Percentiles rank a stretch among this genome's conserved stretches.
phyloP scores from a whole-genome alignment of 2,797 vertebrate genomes.

The Lycodopsis pacificus region DNA sequence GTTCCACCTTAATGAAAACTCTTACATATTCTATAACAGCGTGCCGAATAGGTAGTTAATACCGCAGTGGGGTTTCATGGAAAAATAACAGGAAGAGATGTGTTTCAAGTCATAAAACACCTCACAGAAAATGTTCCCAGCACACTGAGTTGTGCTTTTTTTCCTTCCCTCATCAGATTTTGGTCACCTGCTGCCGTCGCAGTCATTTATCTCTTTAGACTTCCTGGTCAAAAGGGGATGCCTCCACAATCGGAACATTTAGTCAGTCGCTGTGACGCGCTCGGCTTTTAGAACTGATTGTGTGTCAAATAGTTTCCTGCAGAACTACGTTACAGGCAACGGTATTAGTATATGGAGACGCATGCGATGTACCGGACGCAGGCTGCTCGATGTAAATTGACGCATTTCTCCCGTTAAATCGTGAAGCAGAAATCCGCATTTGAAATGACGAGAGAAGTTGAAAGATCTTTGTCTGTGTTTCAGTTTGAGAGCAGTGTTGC shows the following conservation, averaged over 20 bases:
- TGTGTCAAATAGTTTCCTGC: not conserved
- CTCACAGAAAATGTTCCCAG: conserved; percentile 21
- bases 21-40: not conserved
- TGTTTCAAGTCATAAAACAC: conserved; percentile 46
- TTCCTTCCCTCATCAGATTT: conserved; percentile 22
- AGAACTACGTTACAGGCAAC: not conserved
- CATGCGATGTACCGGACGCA: not conserved
- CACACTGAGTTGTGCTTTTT: conserved; percentile 43
- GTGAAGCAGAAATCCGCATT: not conserved
- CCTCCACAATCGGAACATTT: conserved; percentile 18
- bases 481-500: conserved; percentile 95
- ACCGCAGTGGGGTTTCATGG: conserved; percentile 8
- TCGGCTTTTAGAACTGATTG: conserved; percentile 15
- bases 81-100: conserved; percentile 40
- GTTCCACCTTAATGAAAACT: conserved; percentile 14
- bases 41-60: conserved; percentile 15
- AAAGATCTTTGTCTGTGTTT: conserved; percentile 39
- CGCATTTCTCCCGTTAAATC: not conserved
- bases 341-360: not conserved
- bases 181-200: conserved; percentile 33
- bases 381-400: not conserved
- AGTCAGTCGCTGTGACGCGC: conserved; percentile 1
- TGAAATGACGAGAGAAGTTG: not conserved
- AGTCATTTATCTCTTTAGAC: conserved; percentile 42
- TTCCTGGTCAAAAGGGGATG: conserved; percentile 11